Evolutionary conservation across 2,113 vertebrate genomes (phyloP).

Genomic region (Anarrhichthys ocellatus): DNA sequence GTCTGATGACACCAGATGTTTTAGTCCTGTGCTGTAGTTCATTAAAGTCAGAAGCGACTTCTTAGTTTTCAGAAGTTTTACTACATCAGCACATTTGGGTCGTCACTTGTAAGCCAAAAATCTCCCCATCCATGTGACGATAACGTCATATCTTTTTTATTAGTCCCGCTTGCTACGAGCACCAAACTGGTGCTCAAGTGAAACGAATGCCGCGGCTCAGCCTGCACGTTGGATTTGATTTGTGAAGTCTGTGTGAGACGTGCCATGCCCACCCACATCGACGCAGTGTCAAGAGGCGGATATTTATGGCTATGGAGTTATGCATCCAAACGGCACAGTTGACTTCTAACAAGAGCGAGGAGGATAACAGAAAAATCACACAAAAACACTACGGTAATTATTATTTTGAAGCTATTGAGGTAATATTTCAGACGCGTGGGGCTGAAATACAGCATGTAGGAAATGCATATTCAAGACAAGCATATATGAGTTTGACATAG

Average conservation of each 20-base stretch:
- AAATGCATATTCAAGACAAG: constrained; percentile 35
- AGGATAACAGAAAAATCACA: background rate
- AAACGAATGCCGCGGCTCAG: constrained; percentile 45
- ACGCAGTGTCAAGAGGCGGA: constrained; percentile 57
- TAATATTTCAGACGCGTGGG: background rate
- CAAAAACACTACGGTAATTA: background rate
- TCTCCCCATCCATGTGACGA: constrained; percentile 15
- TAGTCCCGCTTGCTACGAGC: constrained; percentile 9
- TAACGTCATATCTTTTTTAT: constrained; percentile 46
- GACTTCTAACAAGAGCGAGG: constrained; percentile 47
- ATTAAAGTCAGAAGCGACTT: background rate
- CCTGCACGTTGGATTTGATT: constrained; percentile 64
- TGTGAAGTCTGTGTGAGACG: constrained; percentile 57
- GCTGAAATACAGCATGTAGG: constrained; percentile 15
- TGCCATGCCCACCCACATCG: constrained; percentile 75
- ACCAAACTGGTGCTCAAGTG: constrained; percentile 28
- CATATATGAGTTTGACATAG: constrained; percentile 50
- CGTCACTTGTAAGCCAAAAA: background rate
- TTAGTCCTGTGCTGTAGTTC: background rate
- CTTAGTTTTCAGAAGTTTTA: background rate
- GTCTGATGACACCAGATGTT: background rate
- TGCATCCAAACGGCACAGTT: constrained; percentile 44
- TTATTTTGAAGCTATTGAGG: background rate
- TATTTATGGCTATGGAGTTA: constrained; percentile 68
- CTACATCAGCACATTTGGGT: background rate